Conservation (phyloP, 1,140 invertebrate species). For the Eumaeus atala region DNA sequence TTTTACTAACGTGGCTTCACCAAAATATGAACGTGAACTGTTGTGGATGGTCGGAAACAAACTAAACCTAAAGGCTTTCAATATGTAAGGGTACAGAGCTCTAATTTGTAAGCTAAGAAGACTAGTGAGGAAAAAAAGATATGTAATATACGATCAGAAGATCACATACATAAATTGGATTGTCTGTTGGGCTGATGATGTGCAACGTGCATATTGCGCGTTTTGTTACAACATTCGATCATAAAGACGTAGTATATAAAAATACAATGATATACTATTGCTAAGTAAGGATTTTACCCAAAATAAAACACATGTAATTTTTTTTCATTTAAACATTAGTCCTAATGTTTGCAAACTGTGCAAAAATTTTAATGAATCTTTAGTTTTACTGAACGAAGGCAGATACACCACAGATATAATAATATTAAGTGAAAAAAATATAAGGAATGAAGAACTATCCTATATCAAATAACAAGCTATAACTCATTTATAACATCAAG, state of each 20-base stretch:
- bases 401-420: not conserved
- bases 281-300: not conserved
- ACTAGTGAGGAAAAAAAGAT: constrained; percentile 18
- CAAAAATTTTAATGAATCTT: constrained; percentile 5
- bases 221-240: constrained; percentile 27
- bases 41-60: constrained; percentile 24
- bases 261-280: not conserved
- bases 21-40: constrained; percentile 21
- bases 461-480: constrained; percentile 4
- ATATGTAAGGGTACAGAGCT: constrained; percentile 23
- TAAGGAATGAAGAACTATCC: not conserved
- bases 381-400: not conserved
- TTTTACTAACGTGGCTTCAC: constrained; percentile 29
- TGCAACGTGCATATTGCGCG: not conserved
- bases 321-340: constrained; percentile 4
- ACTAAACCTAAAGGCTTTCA: constrained; percentile 19
- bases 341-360: not conserved
- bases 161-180: too few species aligned
- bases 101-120: constrained; percentile 7
- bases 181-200: constrained; percentile 4
- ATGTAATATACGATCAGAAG: too few species aligned
- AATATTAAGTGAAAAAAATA: constrained; percentile 7
- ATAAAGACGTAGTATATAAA: constrained; percentile 3
- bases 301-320: not conserved
- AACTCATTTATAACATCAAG: not conserved